Evolutionary conservation across 1,140 invertebrate species (phyloP).

Genomic region (Nylanderia fulva): DNA sequence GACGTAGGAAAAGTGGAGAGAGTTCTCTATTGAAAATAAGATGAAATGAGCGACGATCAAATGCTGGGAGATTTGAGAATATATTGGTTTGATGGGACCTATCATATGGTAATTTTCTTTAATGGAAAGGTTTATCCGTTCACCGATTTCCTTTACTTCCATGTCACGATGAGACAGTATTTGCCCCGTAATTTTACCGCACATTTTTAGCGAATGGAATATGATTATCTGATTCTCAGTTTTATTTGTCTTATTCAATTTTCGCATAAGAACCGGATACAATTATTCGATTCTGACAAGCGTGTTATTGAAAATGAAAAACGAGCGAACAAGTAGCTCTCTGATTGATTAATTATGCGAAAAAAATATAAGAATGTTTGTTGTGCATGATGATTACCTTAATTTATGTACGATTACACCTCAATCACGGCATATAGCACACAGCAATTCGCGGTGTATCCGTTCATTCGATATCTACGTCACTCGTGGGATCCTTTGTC

Average conservation of each 20-base stretch:
- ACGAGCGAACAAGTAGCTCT: too few relatives aligned
- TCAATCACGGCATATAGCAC: conserved; percentile 55
- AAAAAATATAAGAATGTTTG: neutral
- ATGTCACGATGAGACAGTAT: neutral
- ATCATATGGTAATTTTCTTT: conserved; percentile 54
- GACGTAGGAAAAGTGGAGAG: conserved; percentile 21
- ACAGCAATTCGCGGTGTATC: conserved; percentile 53
- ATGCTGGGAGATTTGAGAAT: conserved; percentile 40
- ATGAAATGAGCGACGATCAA: conserved; percentile 49
- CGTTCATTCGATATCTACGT: conserved; percentile 65
- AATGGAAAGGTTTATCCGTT: conserved; percentile 39
- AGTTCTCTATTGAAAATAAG: conserved; percentile 42
- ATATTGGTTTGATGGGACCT: conserved; percentile 43
- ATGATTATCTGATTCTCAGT: neutral
- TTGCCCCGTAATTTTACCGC: neutral
- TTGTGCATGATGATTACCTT: conserved; percentile 49
- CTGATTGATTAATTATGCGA: neutral
- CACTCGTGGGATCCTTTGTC: conserved; percentile 70
- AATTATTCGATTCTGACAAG: neutral
- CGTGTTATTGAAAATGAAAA: too few relatives aligned
- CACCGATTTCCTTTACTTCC: conserved; percentile 1
- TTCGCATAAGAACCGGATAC: neutral
- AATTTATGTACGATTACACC: conserved; percentile 70
- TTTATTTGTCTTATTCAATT: conserved; percentile 1
- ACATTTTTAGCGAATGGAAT: neutral